These are phyloP conservation scores for Sternotherus odoratus DNA, from an alignment of 2,797 vertebrate genomes.

Conservation along the genomic window DNA sequence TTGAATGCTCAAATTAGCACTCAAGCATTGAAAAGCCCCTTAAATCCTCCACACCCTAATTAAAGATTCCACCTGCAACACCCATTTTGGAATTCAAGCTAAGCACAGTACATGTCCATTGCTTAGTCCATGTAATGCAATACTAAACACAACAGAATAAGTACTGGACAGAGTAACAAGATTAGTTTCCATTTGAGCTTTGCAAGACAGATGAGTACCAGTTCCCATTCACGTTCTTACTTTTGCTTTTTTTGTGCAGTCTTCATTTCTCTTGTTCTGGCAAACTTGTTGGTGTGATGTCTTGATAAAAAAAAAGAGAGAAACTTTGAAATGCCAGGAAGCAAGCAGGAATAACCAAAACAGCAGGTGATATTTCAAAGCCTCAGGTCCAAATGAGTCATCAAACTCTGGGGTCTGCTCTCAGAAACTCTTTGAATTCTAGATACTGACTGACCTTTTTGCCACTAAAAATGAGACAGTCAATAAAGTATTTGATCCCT, in stretches of 20 bases:
- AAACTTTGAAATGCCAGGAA: constrained; percentile 62
- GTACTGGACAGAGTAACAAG: constrained; percentile 10
- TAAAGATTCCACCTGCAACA: neutral
- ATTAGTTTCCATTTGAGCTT: constrained; percentile 43
- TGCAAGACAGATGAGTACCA: constrained; percentile 51
- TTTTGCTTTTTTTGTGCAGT: constrained; percentile 63
- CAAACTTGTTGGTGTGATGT: constrained; percentile 42
- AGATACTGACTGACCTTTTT: constrained; percentile 65
- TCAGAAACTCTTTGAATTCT: constrained; percentile 67
- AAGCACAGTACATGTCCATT: neutral
- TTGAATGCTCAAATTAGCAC: neutral
- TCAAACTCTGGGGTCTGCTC: constrained; percentile 40
- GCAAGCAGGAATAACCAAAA: constrained; percentile 55
- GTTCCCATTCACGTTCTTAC: constrained; percentile 38
- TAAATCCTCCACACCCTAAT: too few species aligned
- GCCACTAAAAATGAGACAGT: constrained; percentile 68
- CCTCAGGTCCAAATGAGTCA: constrained; percentile 64
- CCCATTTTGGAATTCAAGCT: neutral
- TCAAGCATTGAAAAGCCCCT: neutral
- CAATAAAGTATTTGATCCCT: constrained; percentile 70
- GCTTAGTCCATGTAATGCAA: neutral
- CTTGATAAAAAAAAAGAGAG: neutral
- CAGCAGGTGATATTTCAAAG: constrained; percentile 74
- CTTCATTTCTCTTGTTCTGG: constrained; percentile 66
- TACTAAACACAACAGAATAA: constrained; percentile 13